Evolutionary conservation across 2,888 invertebrate species (phyloP), one percentile per base, ranked within the genome.

Genomic region (Cephus sareptanus): DNA sequence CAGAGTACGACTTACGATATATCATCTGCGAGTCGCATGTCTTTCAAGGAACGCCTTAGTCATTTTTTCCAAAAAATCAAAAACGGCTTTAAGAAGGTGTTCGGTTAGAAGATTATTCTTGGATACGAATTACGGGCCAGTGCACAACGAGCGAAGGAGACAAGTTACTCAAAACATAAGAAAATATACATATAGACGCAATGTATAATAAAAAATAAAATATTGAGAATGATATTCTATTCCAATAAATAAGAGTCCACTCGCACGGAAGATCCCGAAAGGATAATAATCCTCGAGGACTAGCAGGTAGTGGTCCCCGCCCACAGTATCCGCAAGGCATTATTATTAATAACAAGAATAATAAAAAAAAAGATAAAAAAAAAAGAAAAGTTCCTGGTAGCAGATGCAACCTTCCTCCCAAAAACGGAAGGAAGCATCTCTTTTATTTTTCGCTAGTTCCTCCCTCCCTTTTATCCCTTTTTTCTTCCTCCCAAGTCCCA

Each of bases 351-450:
- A 56, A 56, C 23, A 56, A 23, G 56, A 74, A 74, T 37, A 74
- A 77, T 70, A 70, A 3, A 35, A 35, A 74, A 34, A 34, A 9
- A 9, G 30, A n/a, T n/a, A n/a, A 34, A 71, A 70, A 70, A 56
- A 77, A 71, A 56, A 56, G 56, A 56, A 56, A 56, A 56, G 56
- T 56, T 2, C 23, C 56, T 56, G 23, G 9, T 9, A 86, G 85
- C 86, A 87, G 86, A 87, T 87, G 86, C 84, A 81, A 81, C 84
- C 85, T 85, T 82, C 82, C 82, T 83, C 81, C 80, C 79, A 81
- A 82, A 83, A 85, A 85, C 85, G 87, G 86, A 87, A 86, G 85
- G 86, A 86, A 84, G 83, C 83, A 83, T 83, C 84, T 84, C 84
- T 85, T 84, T 82, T 84, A 84, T 81, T 83, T 86, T 82, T 84